Base-by-base conservation (phyloP, 2,113 vertebrate genomes). In the Saiga tatarica region DNA sequence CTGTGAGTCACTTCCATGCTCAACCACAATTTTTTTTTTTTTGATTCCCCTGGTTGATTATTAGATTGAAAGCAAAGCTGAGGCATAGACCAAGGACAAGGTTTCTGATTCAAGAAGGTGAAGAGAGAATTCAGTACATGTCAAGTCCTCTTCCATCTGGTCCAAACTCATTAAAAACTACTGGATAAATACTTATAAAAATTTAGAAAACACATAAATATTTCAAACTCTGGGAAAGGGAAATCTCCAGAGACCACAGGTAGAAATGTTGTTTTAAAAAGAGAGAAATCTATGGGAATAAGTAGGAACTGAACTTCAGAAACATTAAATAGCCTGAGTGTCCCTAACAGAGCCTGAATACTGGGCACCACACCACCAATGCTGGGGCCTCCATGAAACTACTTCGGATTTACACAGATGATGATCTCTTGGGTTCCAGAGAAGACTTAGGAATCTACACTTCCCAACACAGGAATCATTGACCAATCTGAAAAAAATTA, bases 11-110 rank as follows among this genome's bases (percentile, higher is more conserved):
- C 33, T 93, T 90, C 7, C 42, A 2, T 64, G 57, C 25, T 89
- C 60, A 87, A 52, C 10, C 55, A 76, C 36, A 57, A 25, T 52
- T 71, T 76, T 60, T 60, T 76, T 42, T 42, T 89, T 55, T 39
- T 13, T 0, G 15, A 50, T n/a, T 57, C 1, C n/a, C 9, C 13
- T 90, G 26, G 9, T 82, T 97, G 50, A 81, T 78, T 67, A 79
- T 57, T 92, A 52, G 10, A 47, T 76, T 90, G n/a, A 96, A 97
- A 95, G 57, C 28, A 96, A 96, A 87, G 30, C 15, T 30, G 47
- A 84, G 52, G 59, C 9, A 67, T 64, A 6, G 23, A 85, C 39
- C 39, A 97, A 67, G 78, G 45, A 53, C 47, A 82, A 92, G 28
- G 0, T 16, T 59, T 79, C n/a, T 96, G n/a, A 60, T 79, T 95